Evolutionary conservation across 2,113 vertebrate genomes (phyloP).

Genomic region (Pygoscelis adeliae): DNA sequence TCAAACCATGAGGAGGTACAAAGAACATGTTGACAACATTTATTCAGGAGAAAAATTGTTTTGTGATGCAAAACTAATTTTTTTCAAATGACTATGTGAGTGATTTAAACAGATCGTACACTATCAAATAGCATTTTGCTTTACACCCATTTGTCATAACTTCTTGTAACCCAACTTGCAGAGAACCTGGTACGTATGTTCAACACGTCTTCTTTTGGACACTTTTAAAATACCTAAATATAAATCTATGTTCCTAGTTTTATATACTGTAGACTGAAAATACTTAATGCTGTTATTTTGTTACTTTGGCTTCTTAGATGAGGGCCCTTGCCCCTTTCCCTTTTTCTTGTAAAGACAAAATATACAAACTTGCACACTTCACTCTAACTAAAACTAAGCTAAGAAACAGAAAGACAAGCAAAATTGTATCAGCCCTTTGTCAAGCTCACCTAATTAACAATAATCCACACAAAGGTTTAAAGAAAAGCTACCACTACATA

Average conservation of each 20-base stretch:
- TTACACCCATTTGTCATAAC: background rate
- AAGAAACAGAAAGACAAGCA: background rate
- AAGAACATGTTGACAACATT: background rate
- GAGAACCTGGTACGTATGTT: background rate
- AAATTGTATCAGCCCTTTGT: background rate
- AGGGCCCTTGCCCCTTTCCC: background rate
- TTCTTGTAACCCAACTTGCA: background rate
- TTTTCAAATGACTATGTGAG: background rate
- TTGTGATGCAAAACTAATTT: background rate
- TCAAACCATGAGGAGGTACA: background rate
- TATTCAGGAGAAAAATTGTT: background rate
- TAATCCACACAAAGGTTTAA: background rate
- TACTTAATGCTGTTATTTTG: background rate
- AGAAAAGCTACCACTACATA: background rate
- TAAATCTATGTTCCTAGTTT: background rate
- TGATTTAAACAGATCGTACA: background rate
- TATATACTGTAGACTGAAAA: background rate
- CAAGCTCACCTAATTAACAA: background rate
- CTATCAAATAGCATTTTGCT: background rate
- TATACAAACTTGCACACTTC: background rate
- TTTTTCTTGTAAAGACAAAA: background rate
- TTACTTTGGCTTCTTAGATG: background rate
- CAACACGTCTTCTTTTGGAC: background rate
- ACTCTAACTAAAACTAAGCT: background rate
- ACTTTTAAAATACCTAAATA: background rate